Evolutionary conservation across 2,888 invertebrate species (phyloP).

Genomic region (Lampropteryx suffumata): DNA sequence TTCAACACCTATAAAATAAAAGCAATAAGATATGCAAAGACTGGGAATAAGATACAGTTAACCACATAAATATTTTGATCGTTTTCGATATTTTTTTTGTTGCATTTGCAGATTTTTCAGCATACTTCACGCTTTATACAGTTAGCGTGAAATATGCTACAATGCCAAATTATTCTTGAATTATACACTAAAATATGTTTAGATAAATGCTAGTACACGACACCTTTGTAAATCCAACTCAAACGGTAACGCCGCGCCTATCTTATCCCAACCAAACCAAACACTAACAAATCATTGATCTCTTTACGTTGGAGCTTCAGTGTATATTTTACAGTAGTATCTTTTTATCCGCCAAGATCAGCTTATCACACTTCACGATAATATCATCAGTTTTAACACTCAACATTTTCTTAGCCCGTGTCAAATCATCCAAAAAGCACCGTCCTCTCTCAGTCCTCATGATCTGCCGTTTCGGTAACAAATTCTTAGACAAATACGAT

Average conservation of each 20-base stretch:
- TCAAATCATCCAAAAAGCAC: slow-evolving; percentile 67
- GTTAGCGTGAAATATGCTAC: slow-evolving; percentile 14
- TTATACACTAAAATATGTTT: slow-evolving; percentile 27
- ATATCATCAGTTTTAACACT: slow-evolving; percentile 55
- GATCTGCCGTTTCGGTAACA: slow-evolving; percentile 65
- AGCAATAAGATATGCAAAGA: slow-evolving; percentile 41
- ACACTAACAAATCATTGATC: too few relatives aligned
- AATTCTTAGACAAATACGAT: slow-evolving; percentile 65
- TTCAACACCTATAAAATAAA: slow-evolving; percentile 41
- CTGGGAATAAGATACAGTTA: slow-evolving; percentile 46
- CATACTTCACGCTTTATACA: background rate
- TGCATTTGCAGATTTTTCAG: slow-evolving; percentile 17
- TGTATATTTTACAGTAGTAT: too few relatives aligned
- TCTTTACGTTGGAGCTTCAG: too few relatives aligned
- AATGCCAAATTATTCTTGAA: slow-evolving; percentile 9
- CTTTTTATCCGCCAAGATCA: slow-evolving; percentile 46
- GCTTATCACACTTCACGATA: slow-evolving; percentile 46
- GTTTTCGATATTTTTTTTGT: slow-evolving; percentile 13
- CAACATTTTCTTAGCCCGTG: slow-evolving; percentile 65
- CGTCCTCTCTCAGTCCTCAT: slow-evolving; percentile 67
- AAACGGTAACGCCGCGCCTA: background rate
- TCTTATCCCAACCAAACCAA: too few relatives aligned
- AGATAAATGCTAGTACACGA: slow-evolving; percentile 26
- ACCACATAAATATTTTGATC: slow-evolving; percentile 41
- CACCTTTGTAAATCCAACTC: background rate